Evolutionary conservation across 2,113 vertebrate genomes (phyloP).

Genomic region (Pomatorhinus ruficollis): DNA sequence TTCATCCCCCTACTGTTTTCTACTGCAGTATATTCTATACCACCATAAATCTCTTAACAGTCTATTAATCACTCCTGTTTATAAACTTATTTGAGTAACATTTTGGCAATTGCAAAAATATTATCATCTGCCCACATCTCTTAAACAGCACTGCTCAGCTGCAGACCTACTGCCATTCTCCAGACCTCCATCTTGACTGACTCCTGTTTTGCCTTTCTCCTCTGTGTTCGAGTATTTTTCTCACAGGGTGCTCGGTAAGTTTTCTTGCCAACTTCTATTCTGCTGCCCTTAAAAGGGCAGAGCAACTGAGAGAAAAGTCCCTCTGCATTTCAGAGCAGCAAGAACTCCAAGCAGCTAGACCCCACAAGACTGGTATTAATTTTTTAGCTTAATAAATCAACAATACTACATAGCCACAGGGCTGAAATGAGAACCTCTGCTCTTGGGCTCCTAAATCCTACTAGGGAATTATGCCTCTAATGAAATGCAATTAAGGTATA

Average conservation of each 20-base stretch:
- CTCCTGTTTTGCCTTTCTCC: slow-evolving; percentile 20
- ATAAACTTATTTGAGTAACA: not conserved
- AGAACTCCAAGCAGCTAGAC: slow-evolving; percentile 35
- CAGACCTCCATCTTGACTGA: not conserved
- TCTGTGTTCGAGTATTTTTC: slow-evolving; percentile 23
- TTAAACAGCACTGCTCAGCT: not conserved
- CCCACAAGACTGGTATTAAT: not conserved
- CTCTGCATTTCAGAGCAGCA: slow-evolving; percentile 30
- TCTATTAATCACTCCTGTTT: not conserved
- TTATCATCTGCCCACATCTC: not conserved
- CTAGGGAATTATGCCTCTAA: not conserved
- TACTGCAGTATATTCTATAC: not conserved
- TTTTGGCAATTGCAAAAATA: not conserved
- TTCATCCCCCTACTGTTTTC: not conserved
- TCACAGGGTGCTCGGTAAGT: slow-evolving; percentile 21
- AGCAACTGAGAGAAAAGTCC: slow-evolving; percentile 39
- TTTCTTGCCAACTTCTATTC: slow-evolving; percentile 59
- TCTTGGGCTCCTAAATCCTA: not conserved
- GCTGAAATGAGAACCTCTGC: not conserved
- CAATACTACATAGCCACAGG: not conserved
- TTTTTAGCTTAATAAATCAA: slow-evolving; percentile 41
- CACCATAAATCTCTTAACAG: not conserved
- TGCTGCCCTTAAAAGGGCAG: slow-evolving; percentile 60
- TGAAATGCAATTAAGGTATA: not conserved
- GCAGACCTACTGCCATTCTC: not conserved